phyloP scores from a whole-genome alignment of 2,888 invertebrate genomes.

The Cinara cedri region DNA sequence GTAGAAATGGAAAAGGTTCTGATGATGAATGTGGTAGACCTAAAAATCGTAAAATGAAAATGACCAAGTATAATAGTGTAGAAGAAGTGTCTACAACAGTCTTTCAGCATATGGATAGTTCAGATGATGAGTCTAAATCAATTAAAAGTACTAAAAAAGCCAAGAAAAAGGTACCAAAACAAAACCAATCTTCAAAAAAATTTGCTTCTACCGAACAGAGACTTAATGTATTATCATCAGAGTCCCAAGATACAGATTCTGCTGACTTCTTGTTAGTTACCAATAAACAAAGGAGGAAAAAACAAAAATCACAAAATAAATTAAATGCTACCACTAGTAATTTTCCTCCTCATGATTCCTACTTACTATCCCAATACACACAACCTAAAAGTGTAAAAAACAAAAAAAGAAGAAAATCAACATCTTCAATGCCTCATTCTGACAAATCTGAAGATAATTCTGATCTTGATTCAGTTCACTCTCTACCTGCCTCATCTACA shows the following conservation, averaged over 20 bases:
- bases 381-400: constrained; percentile 55
- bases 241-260: constrained; percentile 56
- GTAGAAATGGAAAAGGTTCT: constrained; percentile 61
- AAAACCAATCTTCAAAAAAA: constrained; percentile 57
- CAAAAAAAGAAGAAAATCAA: constrained; percentile 68
- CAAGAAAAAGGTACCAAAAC: constrained; percentile 57
- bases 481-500: constrained; percentile 70
- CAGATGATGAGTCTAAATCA: constrained; percentile 51
- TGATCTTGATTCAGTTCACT: constrained; percentile 84
- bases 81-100: constrained; percentile 81
- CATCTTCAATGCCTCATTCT: constrained; percentile 77
- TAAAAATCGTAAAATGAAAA: constrained; percentile 62
- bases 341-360: constrained; percentile 57
- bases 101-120: constrained; percentile 71
- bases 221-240: constrained; percentile 48
- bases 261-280: constrained; percentile 81
- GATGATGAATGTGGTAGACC: constrained; percentile 58
- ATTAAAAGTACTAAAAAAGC: constrained; percentile 44
- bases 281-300: constrained; percentile 80
- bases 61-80: constrained; percentile 77
- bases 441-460: constrained; percentile 82
- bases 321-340: constrained; percentile 50
- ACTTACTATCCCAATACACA: constrained; percentile 52
- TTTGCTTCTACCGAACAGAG: constrained; percentile 54
- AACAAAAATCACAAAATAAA: constrained; percentile 64